Evolutionary conservation across 92 coral and sea anemone genomes (phyloP).

Genomic region (Virgularia gustaviana): DNA sequence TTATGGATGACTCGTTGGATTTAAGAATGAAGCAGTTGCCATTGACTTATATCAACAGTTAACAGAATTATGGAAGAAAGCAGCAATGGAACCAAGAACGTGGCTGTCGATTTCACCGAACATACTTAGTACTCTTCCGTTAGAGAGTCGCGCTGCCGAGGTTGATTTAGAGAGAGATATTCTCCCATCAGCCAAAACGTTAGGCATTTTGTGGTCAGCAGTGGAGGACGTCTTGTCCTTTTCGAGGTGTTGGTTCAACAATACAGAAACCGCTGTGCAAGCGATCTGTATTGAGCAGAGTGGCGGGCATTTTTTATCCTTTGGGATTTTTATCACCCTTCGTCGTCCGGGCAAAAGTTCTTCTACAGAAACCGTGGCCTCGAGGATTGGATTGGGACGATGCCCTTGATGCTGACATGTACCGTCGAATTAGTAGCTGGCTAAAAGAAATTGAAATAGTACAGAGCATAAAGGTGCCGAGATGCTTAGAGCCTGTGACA

Average conservation of each 20-base stretch:
- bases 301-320: constrained; percentile 38
- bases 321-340: constrained; percentile 35
- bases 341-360: constrained; percentile 31
- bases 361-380: no score
- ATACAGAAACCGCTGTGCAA: no score
- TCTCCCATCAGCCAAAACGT: constrained; percentile 42
- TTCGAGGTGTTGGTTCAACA: no score
- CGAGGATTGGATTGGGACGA: no score
- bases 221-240: constrained; percentile 53
- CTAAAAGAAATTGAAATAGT: no score
- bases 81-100: constrained; percentile 6
- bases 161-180: constrained; percentile 48
- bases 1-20: background rate
- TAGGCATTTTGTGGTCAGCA: constrained; percentile 54
- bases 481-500: no score
- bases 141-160: constrained; percentile 34
- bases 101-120: constrained; percentile 41
- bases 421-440: no score
- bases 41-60: constrained; percentile 10
- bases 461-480: no score
- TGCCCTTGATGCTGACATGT: no score
- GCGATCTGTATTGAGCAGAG: constrained; percentile 50
- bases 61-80: background rate
- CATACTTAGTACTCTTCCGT: constrained; percentile 46
- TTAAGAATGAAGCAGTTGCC: background rate